Evolutionary conservation across 2,888 invertebrate genomes (phyloP).

Genomic region (Pilophorus perplexus): DNA sequence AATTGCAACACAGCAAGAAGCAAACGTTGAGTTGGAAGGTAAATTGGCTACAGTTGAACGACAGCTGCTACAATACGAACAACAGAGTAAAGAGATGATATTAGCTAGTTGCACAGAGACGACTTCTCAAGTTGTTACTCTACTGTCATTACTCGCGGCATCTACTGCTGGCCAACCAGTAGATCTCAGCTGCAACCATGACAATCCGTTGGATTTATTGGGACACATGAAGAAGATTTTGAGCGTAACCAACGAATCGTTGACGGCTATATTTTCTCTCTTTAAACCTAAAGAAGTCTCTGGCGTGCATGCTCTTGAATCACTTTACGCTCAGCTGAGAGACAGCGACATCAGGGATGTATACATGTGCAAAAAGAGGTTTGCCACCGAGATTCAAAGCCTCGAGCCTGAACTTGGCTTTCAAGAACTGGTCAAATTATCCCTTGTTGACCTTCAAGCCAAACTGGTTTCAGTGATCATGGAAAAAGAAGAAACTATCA

Average conservation of each 20-base stretch:
- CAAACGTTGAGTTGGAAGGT: background rate
- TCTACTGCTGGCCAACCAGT: conserved; percentile 23
- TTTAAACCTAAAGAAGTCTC: background rate
- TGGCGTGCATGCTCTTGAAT: conserved; percentile 12
- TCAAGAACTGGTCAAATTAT: conserved; percentile 31
- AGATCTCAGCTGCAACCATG: background rate
- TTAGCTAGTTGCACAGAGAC: background rate
- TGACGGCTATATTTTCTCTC: background rate
- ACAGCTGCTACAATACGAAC: background rate
- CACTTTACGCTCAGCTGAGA: conserved; percentile 7
- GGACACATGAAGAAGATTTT: background rate
- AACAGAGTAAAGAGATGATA: background rate
- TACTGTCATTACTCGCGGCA: background rate
- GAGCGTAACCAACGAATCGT: background rate
- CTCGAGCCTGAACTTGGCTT: conserved; percentile 35
- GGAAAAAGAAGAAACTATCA: conserved; percentile 30
- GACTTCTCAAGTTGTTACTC: background rate
- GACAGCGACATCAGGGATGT: background rate
- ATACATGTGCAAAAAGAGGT: conserved; percentile 27
- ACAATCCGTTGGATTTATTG: background rate
- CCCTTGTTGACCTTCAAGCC: conserved; percentile 36
- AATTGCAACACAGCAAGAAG: background rate
- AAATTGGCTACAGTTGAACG: background rate
- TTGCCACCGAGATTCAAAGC: conserved; percentile 32
- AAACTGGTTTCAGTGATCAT: conserved; percentile 31